phyloP scores from a whole-genome alignment of 2,797 vertebrate genomes.

The Cossypha dichroa region DNA sequence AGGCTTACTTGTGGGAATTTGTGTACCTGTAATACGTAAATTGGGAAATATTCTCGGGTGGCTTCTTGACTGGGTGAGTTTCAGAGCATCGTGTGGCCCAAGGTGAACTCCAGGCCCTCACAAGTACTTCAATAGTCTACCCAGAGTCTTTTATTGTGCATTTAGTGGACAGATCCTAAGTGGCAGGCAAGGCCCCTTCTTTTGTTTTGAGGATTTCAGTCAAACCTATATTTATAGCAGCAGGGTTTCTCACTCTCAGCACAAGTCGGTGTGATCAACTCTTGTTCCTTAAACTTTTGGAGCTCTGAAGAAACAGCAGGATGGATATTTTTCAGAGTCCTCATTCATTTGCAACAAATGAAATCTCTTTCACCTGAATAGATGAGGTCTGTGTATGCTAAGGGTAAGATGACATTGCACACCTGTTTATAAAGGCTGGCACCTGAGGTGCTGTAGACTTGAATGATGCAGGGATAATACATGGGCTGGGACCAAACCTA shows the following conservation, averaged over 20 bases:
- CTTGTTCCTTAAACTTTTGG: neutral
- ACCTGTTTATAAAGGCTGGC: neutral
- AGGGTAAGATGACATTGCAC: neutral
- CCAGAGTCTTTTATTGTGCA: neutral
- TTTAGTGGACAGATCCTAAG: neutral
- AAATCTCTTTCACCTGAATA: neutral
- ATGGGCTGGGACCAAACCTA: neutral
- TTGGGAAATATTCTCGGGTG: neutral
- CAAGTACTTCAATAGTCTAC: neutral
- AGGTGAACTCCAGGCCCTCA: accelerated
- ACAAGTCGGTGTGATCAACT: neutral
- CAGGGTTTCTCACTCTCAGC: neutral
- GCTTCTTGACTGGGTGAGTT: neutral
- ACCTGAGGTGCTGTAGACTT: neutral
- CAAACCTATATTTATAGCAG: neutral
- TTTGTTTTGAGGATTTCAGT: neutral
- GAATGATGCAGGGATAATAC: neutral
- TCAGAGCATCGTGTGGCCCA: neutral
- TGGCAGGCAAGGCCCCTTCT: neutral
- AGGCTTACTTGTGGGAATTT: neutral
- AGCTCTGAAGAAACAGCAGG: neutral
- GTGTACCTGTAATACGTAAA: accelerated
- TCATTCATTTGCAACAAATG: neutral
- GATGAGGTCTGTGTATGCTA: neutral
- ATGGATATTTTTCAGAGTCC: neutral